These are phyloP conservation scores for Heteromurus nitidus DNA, from an alignment of 2,888 invertebrate species.

Conservation along the genomic window DNA sequence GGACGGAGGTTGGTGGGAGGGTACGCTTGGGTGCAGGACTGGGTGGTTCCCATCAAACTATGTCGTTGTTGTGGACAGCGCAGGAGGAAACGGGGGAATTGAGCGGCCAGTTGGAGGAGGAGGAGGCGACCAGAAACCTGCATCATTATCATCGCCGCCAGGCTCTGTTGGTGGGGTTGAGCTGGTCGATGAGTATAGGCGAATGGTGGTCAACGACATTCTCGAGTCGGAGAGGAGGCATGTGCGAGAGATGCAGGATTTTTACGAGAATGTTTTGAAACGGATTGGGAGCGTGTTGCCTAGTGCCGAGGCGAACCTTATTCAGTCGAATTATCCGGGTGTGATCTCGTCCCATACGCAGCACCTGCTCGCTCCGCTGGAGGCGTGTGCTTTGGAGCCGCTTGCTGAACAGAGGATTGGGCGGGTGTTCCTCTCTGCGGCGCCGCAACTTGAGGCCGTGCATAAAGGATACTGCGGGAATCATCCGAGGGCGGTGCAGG, in stretches of 20 bases:
- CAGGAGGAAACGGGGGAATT: neutral
- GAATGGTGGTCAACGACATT: slow-evolving; percentile 91
- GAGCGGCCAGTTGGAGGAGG: neutral
- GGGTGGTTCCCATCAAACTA: slow-evolving; percentile 99
- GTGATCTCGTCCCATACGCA: no score
- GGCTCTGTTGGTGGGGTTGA: no score
- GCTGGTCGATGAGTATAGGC: slow-evolving; percentile 88
- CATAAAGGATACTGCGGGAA: slow-evolving; percentile 93
- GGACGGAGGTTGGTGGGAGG: slow-evolving; percentile 99
- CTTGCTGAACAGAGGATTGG: slow-evolving; percentile 88
- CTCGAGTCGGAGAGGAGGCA: slow-evolving; percentile 94
- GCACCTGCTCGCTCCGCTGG: neutral
- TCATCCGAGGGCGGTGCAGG: slow-evolving; percentile 95
- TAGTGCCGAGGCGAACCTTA: no score
- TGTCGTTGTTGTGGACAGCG: slow-evolving; percentile 79
- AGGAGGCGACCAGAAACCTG: neutral
- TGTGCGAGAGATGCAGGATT: slow-evolving; percentile 84
- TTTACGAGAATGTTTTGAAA: slow-evolving; percentile 57
- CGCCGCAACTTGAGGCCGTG: slow-evolving; percentile 87
- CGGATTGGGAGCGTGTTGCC: neutral
- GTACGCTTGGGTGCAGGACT: slow-evolving; percentile 81
- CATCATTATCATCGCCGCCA: neutral
- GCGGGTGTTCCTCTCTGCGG: slow-evolving; percentile 90
- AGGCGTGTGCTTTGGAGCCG: neutral
- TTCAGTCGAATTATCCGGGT: no score